Evolutionary conservation across 2,113 vertebrate species (phyloP), one percentile per base, ranked within the genome.

Genomic region (Phaetusa simplex): DNA sequence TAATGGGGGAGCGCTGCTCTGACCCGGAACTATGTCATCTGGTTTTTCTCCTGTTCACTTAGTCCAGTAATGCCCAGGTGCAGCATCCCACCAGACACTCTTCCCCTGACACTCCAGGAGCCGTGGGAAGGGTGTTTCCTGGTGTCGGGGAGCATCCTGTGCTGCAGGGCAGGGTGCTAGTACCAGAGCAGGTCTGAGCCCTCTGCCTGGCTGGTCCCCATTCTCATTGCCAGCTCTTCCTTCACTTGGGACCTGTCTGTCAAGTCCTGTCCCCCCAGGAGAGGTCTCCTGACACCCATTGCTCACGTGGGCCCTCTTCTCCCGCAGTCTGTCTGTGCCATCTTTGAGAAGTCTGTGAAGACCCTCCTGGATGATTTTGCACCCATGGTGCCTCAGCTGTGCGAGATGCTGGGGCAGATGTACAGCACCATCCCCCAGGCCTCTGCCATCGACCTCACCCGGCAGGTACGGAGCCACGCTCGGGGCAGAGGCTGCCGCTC

Each of bases 381-480:
- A 49, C 99, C 99, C 82, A 99, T 99, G 99, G 99, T 99, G 67
- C 99, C 99, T 94, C 99, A 99, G 98, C 98, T 99, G 47, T 99
- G 99, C 52, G 99, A 99, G 97, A 99, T 99, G 99, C 98, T 99
- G 80, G 99, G 99, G 21, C 99, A 99, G 98, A 99, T 99, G 99
- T 99, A 99, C 97, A 99, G 99, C 97, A 99, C 99, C n/a, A 99
- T 99, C 86, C 99, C 99, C 61, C 99, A 99, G 97, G 99, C 99
- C 64, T 99, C 99, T 32, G 99, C 99, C 49, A 99, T 99, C 19
- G 99, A 99, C 97, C 99, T 99, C 92, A 99, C 99, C 38, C 98
- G 99, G 87, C 99, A 99, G 99, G 99, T 99, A 98, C 9, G 78
- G 82, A 92, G 64, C 89, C 3, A 2, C 0, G 6, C 47, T 50